Evolutionary conservation across 2,797 vertebrate species (phyloP), one percentile per base, ranked within the genome.

Genomic region (Helarctos malayanus): DNA sequence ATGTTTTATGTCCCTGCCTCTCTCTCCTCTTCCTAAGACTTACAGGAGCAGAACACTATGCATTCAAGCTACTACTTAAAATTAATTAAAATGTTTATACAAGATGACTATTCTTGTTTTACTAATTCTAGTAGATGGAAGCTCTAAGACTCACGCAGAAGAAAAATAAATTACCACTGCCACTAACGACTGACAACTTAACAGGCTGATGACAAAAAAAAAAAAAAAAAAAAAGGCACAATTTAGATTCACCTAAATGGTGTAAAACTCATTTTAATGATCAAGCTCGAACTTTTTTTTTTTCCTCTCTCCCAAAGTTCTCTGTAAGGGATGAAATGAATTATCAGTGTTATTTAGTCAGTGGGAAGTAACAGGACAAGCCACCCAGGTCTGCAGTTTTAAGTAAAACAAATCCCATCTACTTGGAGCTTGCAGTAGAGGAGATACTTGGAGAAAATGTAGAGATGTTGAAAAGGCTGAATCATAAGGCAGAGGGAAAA

Each of bases 11-110:
- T 57, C 38, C n/a, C 49, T 7, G 0, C 29, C 16, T 68, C 49
- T 56, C 25, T 21, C 14, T 56, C 79, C 23, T 89, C 10, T 85
- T 93, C 63, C 73, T 63, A 76, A 91, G 57, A 56, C 76, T 93
- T 90, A 49, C 2, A 47, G 84, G 61, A 96, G 83, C 65, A 97
- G 71, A 95, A 71, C 57, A 83, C 1, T 63, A 38, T 56, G 89
- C 52, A 81, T 71, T 88, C 65, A 47, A 94, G 81, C 91, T 96
- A 94, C 93, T 91, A 91, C 63, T 97, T 94, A 95, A 95, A 97
- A 97, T 96, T 96, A 98, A 97, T 97, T 97, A 98, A 98, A 97
- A 96, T 82, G 56, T 97, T 95, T 97, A 90, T 75, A 97, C 94
- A 96, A 93, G 98, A 80, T 91, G 81, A 96, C 94, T 45, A 65